Conservation (phyloP, 2,113 vertebrate species). For the Silurus glanis region DNA sequence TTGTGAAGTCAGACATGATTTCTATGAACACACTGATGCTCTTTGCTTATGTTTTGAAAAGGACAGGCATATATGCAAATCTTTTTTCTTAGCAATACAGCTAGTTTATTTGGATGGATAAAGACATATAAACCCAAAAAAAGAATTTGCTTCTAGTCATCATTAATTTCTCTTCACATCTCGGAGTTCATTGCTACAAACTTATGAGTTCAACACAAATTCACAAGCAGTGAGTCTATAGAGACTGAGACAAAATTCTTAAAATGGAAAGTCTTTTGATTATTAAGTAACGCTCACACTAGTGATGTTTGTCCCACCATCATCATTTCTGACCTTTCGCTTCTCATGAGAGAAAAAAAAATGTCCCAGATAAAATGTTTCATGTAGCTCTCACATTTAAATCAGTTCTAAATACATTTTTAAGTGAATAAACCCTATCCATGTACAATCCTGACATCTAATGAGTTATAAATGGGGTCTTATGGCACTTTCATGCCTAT, state of each 20-base stretch:
- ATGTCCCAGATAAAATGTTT: not conserved
- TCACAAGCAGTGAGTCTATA: not conserved
- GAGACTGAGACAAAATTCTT: not conserved
- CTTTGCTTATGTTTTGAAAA: not conserved
- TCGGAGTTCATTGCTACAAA: not conserved
- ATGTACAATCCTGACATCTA: not conserved
- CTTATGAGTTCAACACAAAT: not conserved
- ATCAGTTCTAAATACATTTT: not conserved
- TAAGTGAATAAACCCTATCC: not conserved
- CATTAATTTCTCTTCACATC: not conserved
- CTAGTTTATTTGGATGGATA: not conserved
- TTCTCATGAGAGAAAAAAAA: not conserved
- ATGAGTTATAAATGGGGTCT: not conserved
- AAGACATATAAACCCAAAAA: not conserved
- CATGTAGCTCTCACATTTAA: not conserved
- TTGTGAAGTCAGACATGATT: not conserved
- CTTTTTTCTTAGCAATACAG: not conserved
- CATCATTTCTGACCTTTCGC: not conserved
- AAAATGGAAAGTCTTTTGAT: constrained; percentile 2
- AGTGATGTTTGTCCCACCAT: not conserved
- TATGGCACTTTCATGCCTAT: not conserved
- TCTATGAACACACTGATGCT: not conserved
- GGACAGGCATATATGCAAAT: not conserved
- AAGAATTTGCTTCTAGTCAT: not conserved
- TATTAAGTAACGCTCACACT: not conserved